phyloP scores from a whole-genome alignment of 2,113 vertebrate species.

The Pterocles gutturalis region DNA sequence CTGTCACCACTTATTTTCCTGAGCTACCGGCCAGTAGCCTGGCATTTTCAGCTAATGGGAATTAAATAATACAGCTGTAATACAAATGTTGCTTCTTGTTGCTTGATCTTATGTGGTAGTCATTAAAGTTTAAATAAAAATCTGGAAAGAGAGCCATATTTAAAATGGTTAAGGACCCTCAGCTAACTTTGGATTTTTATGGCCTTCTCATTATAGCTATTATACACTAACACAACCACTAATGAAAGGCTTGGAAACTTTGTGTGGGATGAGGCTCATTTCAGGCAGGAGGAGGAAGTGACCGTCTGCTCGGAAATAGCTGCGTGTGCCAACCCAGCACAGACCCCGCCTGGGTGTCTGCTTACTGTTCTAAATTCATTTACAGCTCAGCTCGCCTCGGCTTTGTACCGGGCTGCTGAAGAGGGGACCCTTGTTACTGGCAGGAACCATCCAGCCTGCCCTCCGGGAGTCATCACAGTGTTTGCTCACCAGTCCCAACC shows the following conservation, averaged over 20 bases:
- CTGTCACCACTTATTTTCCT: slow-evolving; percentile 79
- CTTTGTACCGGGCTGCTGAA: neutral
- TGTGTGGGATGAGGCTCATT: slow-evolving; percentile 75
- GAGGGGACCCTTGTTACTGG: neutral
- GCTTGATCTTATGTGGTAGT: slow-evolving; percentile 68
- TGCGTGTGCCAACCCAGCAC: neutral
- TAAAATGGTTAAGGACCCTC: slow-evolving; percentile 73
- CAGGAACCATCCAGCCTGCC: accelerated
- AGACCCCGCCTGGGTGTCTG: neutral
- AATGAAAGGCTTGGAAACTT: slow-evolving; percentile 82
- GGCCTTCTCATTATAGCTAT: slow-evolving; percentile 83
- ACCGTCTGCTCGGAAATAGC: slow-evolving; percentile 75
- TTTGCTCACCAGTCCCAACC: accelerated
- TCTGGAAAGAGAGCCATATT: slow-evolving; percentile 56
- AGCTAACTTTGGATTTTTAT: slow-evolving; percentile 82
- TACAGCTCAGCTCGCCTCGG: neutral
- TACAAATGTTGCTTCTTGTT: slow-evolving; percentile 71
- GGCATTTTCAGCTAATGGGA: slow-evolving; percentile 75
- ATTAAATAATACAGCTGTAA: slow-evolving; percentile 81
- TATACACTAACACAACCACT: slow-evolving; percentile 84
- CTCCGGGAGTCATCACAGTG: accelerated
- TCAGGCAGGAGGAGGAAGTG: slow-evolving; percentile 73
- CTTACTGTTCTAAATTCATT: neutral
- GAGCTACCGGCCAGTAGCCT: slow-evolving; percentile 75
- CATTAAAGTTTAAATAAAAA: slow-evolving; percentile 75